Base-by-base conservation (phyloP, 2,888 invertebrate species). In the Drosophila picticornis region DNA sequence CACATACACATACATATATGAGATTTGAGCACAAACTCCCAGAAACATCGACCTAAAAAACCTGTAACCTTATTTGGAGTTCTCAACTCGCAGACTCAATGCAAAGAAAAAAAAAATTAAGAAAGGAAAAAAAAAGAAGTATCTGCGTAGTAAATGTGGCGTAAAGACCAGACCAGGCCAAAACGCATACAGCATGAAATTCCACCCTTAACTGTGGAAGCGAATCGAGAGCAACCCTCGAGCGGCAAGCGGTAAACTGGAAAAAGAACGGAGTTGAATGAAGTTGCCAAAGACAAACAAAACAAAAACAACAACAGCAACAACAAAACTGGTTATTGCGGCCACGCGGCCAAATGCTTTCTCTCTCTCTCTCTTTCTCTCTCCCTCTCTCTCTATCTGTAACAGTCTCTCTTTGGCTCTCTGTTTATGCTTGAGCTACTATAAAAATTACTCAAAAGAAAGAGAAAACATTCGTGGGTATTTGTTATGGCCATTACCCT, bases 231-330 rank as follows among this genome's bases (percentile, higher is more conserved):
- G 31, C 77, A 69, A 78, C 79, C 83, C 79, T 63, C 48, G 13
- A 32, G 51, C 40, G 31, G 70, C 31, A 46, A 64, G 64, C 32
- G 36, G 72, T 38, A 60, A 62, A 61, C 50, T 79, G 79, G 74
- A 79, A 79, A 38, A 29, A 40, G 56, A 55, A 58, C 57, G 65
- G 59, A 67, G 67, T 67, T 61, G 56, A 66, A 57, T 77, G 72
- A 60, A 73, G 79, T 78, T 72, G 19, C 46, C 22, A 57, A n/a
- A 38, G 38, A 16, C 46, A 43, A 11, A 43, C 19, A 46, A 22
- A 16, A 34, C 32, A 51, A 50, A 50, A 16, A 25, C 13, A 3
- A 32, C 32, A 34, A 34, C 4, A 46, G 1, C 13, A 46, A 25
- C n/a, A 27, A 19, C 31, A 34, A 50, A 71, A 72, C 56, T 71